These are phyloP conservation scores for Psettodes erumei DNA, from an alignment of 2,113 vertebrate genomes.

Conservation along the genomic window DNA sequence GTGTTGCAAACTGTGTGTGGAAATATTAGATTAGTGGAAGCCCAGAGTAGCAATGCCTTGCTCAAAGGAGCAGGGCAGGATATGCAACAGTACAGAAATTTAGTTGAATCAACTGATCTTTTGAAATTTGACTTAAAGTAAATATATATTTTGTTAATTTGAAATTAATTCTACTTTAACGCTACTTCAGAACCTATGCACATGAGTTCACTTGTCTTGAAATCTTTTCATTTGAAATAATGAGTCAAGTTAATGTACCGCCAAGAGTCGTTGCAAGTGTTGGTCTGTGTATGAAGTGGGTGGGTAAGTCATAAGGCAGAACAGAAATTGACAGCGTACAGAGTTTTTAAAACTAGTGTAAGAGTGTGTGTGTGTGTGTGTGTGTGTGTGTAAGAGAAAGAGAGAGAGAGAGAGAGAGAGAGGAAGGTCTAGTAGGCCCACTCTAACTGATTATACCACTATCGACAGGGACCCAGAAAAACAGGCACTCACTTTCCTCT, in stretches of 20 bases:
- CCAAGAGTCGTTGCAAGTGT: neutral
- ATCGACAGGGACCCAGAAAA: slow-evolving; percentile 95
- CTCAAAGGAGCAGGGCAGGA: neutral
- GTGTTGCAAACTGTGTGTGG: neutral
- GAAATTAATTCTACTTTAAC: neutral
- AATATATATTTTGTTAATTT: neutral
- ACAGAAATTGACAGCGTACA: slow-evolving; percentile 40
- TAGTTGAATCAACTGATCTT: neutral
- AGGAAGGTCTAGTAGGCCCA: slow-evolving; percentile 59
- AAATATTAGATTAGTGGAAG: slow-evolving; percentile 21
- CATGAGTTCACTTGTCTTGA: neutral
- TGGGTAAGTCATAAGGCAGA: slow-evolving; percentile 3
- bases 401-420: slow-evolving; percentile 17
- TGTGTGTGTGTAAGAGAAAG: slow-evolving; percentile 33
- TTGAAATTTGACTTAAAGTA: neutral
- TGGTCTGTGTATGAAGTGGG: neutral
- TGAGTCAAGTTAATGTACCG: neutral
- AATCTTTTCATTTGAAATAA: neutral
- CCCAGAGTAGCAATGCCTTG: neutral
- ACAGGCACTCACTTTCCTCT: slow-evolving; percentile 96
- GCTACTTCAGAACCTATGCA: neutral
- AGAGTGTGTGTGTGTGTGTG: slow-evolving; percentile 37
- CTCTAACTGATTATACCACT: slow-evolving; percentile 95
- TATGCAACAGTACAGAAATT: neutral
- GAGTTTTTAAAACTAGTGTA: slow-evolving; percentile 51